These are phyloP conservation scores for Anniella stebbinsi DNA, from an alignment of 2,797 vertebrate species.

Conservation along the genomic window DNA sequence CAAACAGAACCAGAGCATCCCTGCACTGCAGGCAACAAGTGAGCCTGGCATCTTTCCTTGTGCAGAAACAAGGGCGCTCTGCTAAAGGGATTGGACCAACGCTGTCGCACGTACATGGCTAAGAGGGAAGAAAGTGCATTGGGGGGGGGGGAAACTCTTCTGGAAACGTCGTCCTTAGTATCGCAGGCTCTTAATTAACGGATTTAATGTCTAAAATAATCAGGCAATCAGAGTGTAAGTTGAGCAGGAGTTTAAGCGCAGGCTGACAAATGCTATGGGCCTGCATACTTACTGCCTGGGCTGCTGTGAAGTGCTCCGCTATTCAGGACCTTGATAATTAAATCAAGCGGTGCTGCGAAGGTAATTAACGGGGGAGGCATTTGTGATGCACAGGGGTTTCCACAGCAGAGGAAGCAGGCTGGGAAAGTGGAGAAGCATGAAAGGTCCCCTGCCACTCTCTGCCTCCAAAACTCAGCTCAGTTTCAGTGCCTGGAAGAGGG, in stretches of 20 bases:
- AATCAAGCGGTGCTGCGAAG: conserved; percentile 35
- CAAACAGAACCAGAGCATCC: accelerated
- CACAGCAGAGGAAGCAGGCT: not conserved
- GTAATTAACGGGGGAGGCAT: conserved; percentile 35
- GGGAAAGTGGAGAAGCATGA: not conserved
- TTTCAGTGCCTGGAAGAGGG: accelerated
- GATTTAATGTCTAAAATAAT: conserved; percentile 23
- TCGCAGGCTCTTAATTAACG: conserved; percentile 2
- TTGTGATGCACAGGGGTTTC: conserved; percentile 10
- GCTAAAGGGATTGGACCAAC: no score
- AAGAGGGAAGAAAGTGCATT: not conserved
- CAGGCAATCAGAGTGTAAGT: conserved; percentile 48
- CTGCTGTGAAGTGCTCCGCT: conserved; percentile 29
- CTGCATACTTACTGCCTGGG: conserved; percentile 34
- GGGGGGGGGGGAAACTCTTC: no score
- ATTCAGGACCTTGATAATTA: conserved; percentile 47
- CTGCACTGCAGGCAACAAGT: not conserved
- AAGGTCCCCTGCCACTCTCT: not conserved
- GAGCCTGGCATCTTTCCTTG: accelerated
- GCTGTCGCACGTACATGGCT: not conserved
- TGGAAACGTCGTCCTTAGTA: conserved; percentile 7
- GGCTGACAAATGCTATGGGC: not conserved
- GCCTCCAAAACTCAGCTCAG: not conserved
- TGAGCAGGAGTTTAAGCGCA: not conserved
- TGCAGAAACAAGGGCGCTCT: accelerated